Conservation (phyloP, 2,113 vertebrate species). For the Eubucco bourcierii region DNA sequence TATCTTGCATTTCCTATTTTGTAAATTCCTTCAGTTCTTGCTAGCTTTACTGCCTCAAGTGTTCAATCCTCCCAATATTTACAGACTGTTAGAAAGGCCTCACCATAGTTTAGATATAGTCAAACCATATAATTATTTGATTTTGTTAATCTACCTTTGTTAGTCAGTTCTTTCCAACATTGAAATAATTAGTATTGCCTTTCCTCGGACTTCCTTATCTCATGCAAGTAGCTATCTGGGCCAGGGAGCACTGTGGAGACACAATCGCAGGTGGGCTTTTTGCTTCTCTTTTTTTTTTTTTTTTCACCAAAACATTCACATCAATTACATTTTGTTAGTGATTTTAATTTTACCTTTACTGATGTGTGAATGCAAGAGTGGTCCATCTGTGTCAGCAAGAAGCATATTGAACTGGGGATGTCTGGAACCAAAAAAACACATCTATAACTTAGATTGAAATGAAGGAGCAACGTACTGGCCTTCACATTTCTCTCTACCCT, state of each 20-base stretch:
- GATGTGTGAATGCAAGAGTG: not conserved
- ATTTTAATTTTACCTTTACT: conserved; percentile 5
- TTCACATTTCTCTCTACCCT: not conserved
- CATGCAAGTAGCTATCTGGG: not conserved
- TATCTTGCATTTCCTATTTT: not conserved
- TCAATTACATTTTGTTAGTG: not conserved
- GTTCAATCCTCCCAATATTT: not conserved
- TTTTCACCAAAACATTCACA: not conserved
- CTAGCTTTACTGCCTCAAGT: not conserved
- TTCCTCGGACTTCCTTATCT: conserved; percentile 8
- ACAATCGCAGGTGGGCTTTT: not conserved
- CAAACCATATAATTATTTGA: not conserved
- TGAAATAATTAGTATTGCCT: not conserved
- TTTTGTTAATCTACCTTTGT: not conserved
- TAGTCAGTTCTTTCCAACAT: not conserved
- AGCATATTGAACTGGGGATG: accelerated
- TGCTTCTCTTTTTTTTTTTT: accelerated
- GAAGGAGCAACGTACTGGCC: not conserved
- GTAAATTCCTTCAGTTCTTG: not conserved
- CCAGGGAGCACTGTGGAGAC: not conserved
- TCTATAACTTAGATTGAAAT: not conserved
- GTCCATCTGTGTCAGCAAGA: not conserved
- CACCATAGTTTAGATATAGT: not conserved
- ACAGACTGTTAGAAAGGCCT: not conserved
- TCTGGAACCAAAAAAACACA: not conserved